These are phyloP conservation scores for Limnephilus lunatus DNA, from an alignment of 2,888 invertebrate genomes.

Conservation along the genomic window DNA sequence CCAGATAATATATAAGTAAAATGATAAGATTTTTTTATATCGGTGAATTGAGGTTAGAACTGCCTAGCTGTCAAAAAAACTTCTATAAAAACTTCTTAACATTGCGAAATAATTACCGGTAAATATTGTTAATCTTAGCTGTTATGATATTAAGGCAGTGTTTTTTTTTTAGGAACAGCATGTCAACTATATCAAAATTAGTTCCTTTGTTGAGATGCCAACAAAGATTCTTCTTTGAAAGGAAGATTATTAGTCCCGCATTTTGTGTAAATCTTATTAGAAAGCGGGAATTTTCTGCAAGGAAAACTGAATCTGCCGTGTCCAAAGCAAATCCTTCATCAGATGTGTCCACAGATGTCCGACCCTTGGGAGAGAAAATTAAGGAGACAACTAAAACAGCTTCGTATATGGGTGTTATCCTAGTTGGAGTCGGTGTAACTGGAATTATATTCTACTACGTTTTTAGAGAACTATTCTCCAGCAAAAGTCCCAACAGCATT, in stretches of 20 bases:
- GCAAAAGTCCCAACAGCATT: conserved; percentile 90
- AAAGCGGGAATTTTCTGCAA: conserved; percentile 48
- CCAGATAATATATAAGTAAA: background rate
- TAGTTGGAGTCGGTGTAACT: conserved; percentile 88
- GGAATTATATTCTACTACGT: conserved; percentile 90
- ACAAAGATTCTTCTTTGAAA: conserved; percentile 65
- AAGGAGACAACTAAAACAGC: conserved; percentile 94
- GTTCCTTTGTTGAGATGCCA: conserved; percentile 70
- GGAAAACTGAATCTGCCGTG: conserved; percentile 69
- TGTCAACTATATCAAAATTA: conserved; percentile 74
- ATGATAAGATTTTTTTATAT: background rate
- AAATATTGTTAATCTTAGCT: background rate
- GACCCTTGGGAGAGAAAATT: conserved; percentile 85
- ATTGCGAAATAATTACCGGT: background rate
- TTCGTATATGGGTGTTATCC: conserved; percentile 89
- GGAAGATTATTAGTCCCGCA: conserved; percentile 42
- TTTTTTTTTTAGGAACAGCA: conserved; percentile 65
- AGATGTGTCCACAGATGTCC: conserved; percentile 78
- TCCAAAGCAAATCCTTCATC: conserved; percentile 72
- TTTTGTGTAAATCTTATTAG: conserved; percentile 22
- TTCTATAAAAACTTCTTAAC: background rate
- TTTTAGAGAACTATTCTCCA: conserved; percentile 91
- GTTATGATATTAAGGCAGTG: background rate
- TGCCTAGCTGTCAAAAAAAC: background rate
- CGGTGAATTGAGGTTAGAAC: background rate